Conservation (phyloP, 2,888 invertebrate genomes). For the Amiota minor region DNA sequence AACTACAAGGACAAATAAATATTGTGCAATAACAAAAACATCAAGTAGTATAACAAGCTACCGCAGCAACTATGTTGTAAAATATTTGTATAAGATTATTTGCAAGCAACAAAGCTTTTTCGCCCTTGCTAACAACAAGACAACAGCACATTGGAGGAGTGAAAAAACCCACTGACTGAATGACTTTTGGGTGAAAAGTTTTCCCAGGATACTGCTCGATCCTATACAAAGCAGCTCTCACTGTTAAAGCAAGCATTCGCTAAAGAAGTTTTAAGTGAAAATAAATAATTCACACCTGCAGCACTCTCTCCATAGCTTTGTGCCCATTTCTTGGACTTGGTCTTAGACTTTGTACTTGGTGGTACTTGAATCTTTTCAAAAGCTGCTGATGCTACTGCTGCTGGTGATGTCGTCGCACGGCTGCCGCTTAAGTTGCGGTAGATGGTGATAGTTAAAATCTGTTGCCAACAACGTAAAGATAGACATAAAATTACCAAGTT, state of each 20-base stretch:
- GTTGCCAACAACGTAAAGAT: slow-evolving; percentile 34
- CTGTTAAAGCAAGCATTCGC: slow-evolving; percentile 42
- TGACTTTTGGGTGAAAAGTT: slow-evolving; percentile 60
- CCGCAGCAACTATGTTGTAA: no score
- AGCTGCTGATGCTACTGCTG: slow-evolving; percentile 12
- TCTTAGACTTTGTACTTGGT: no score
- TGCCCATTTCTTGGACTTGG: no score
- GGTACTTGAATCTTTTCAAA: neutral
- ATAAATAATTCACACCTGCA: slow-evolving; percentile 72
- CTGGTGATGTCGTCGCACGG: neutral
- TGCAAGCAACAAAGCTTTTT: slow-evolving; percentile 29
- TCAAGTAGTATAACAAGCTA: neutral
- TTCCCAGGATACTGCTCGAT: slow-evolving; percentile 43
- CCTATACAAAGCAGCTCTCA: no score
- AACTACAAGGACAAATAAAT: neutral
- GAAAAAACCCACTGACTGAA: no score
- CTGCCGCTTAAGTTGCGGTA: neutral
- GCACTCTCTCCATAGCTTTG: slow-evolving; percentile 23
- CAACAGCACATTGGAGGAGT: slow-evolving; percentile 12
- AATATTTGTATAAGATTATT: slow-evolving; percentile 23
- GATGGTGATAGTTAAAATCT: slow-evolving; percentile 20
- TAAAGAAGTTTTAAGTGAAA: slow-evolving; percentile 64
- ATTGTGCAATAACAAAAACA: neutral
- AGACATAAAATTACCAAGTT: slow-evolving; percentile 47
- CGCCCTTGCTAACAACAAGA: slow-evolving; percentile 37